These are phyloP conservation scores for Menura novaehollandiae DNA, from an alignment of 2,113 vertebrate genomes.

Conservation along the genomic window DNA sequence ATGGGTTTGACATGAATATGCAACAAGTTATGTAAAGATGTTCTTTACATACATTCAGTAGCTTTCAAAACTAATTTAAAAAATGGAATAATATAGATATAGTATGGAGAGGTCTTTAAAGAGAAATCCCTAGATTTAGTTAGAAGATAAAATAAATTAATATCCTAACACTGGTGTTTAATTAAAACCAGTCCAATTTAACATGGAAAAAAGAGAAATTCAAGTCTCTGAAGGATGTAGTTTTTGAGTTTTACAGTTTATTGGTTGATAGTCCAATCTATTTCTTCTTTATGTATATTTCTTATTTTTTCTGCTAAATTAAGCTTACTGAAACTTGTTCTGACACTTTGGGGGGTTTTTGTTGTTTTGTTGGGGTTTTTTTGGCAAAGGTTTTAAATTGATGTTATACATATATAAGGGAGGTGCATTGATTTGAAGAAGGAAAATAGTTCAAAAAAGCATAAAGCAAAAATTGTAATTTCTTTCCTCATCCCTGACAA, in stretches of 20 bases:
- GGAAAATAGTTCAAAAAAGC: not conserved
- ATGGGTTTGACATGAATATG: not conserved
- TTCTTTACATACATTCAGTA: not conserved
- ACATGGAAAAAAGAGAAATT: not conserved
- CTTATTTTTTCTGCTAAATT: not conserved
- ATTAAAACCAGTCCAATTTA: not conserved
- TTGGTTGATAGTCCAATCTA: not conserved
- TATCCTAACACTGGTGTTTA: not conserved
- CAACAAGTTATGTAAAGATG: not conserved
- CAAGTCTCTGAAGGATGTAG: not conserved
- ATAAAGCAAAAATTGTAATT: not conserved
- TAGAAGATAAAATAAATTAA: not conserved
- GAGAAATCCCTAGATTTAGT: fast-evolving
- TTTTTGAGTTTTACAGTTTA: not conserved
- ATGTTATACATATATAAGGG: fast-evolving
- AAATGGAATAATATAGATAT: not conserved
- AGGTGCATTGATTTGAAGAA: not conserved
- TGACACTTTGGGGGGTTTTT: not conserved
- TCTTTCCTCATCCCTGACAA: not conserved
- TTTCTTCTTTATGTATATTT: not conserved
- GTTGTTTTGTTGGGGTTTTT: fast-evolving
- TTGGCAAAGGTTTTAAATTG: fast-evolving
- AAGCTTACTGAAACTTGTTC: not conserved
- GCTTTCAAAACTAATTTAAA: not conserved
- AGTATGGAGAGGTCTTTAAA: not conserved